Conservation (phyloP, 2,888 invertebrate genomes). For the Cecidostiba fungosa region DNA sequence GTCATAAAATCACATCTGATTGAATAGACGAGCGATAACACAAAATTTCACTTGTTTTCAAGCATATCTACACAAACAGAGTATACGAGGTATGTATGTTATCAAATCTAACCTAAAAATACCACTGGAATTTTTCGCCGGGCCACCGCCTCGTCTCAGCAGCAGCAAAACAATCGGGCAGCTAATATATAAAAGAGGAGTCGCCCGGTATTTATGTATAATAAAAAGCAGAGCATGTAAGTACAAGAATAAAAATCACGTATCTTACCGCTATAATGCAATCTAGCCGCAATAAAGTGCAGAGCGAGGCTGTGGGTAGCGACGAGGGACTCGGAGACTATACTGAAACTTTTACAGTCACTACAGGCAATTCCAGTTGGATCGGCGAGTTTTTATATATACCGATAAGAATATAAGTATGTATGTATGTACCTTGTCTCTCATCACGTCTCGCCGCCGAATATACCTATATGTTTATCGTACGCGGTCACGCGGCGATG, state of each 20-base stretch:
- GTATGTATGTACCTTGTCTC: background rate
- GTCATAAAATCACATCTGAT: too few species aligned
- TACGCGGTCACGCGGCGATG: background rate
- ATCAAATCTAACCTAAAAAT: slow-evolving; percentile 15
- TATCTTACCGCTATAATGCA: background rate
- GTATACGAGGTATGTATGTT: background rate
- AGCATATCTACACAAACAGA: background rate
- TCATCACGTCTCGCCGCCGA: background rate
- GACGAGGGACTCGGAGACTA: background rate
- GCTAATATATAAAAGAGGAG: background rate
- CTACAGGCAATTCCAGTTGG: background rate
- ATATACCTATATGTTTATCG: too few species aligned
- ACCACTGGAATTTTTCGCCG: background rate
- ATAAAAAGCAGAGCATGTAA: background rate
- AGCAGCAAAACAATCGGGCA: background rate
- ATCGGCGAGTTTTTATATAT: background rate
- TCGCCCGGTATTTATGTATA: background rate
- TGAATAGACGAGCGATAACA: background rate
- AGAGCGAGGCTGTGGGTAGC: background rate
- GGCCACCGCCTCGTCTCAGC: background rate
- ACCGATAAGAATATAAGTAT: background rate
- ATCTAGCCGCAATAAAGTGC: background rate
- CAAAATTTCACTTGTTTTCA: background rate
- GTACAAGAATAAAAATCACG: background rate
- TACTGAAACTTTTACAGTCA: background rate